Percentiles rank a stretch among this genome's conserved stretches.
phyloP scores from a whole-genome alignment of 2,113 vertebrate genomes.

The Halcyon malimbica region DNA sequence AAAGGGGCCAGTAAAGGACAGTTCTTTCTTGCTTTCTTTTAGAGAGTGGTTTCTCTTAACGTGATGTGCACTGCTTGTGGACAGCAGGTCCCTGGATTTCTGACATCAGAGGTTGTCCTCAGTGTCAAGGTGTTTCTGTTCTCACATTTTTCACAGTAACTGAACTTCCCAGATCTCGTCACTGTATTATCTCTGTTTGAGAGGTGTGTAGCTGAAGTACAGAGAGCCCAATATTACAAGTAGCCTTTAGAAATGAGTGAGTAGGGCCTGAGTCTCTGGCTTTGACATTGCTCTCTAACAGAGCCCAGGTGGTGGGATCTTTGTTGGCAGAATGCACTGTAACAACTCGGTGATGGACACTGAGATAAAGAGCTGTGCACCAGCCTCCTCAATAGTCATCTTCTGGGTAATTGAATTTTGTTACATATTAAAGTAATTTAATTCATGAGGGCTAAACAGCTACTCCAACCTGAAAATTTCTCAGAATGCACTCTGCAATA shows the following conservation, averaged over 20 bases:
- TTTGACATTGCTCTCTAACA: neutral
- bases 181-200: neutral
- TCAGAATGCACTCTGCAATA: neutral
- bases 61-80: neutral
- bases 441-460: neutral
- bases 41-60: neutral
- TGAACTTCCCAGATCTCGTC: neutral
- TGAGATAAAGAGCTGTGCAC: neutral
- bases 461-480: neutral
- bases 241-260: neutral
- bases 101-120: conserved; percentile 26
- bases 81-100: neutral
- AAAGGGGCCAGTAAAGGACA: conserved; percentile 20
- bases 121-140: neutral
- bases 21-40: neutral
- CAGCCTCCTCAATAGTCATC: neutral
- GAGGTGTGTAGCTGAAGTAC: neutral
- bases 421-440: neutral
- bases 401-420: neutral
- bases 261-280: neutral
- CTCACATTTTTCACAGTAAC: neutral
- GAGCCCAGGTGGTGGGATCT: neutral
- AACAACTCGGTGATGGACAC: rapidly evolving
- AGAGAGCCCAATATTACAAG: neutral
- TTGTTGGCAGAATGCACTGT: neutral